Percentiles rank a stretch among this genome's conserved stretches.
phyloP scores from a whole-genome alignment of 2,888 invertebrate genomes.

The Ashinkailepas kermadecensis region DNA sequence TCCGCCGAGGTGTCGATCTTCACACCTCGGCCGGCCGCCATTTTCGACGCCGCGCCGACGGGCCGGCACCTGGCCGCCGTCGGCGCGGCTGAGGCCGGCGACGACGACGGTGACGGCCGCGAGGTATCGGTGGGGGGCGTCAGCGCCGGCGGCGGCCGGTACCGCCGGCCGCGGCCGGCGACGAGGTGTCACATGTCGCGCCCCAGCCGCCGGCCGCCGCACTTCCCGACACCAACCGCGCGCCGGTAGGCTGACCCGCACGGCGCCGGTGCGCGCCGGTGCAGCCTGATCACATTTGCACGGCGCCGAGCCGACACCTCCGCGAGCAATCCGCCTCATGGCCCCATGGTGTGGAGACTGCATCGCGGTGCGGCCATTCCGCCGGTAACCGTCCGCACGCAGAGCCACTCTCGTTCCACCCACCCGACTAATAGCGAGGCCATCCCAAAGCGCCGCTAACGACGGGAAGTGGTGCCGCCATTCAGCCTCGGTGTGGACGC shows the following conservation, averaged over 20 bases:
- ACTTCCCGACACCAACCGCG: neutral
- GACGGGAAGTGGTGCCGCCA: too few species aligned
- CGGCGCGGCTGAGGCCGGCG: neutral
- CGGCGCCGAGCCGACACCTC: too few species aligned
- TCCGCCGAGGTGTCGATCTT: neutral
- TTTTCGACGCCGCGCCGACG: neutral
- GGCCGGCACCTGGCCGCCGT: neutral
- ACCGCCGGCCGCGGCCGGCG: neutral
- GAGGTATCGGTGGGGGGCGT: neutral
- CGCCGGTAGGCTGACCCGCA: neutral
- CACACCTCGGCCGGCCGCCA: slow-evolving; percentile 16
- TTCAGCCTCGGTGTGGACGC: too few species aligned
- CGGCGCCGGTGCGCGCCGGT: neutral
- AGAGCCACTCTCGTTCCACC: too few species aligned
- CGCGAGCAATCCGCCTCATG: too few species aligned
- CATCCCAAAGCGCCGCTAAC: too few species aligned
- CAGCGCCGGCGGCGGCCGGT: neutral
- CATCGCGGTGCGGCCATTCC: too few species aligned
- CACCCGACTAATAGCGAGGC: too few species aligned
- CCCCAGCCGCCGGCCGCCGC: neutral
- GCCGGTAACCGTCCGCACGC: too few species aligned
- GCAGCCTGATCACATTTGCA: neutral
- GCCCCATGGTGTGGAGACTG: too few species aligned
- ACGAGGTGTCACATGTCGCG: neutral
- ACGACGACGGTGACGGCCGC: neutral